Conservation (phyloP, 2,888 invertebrate species). For the Colostygia pectinataria region DNA sequence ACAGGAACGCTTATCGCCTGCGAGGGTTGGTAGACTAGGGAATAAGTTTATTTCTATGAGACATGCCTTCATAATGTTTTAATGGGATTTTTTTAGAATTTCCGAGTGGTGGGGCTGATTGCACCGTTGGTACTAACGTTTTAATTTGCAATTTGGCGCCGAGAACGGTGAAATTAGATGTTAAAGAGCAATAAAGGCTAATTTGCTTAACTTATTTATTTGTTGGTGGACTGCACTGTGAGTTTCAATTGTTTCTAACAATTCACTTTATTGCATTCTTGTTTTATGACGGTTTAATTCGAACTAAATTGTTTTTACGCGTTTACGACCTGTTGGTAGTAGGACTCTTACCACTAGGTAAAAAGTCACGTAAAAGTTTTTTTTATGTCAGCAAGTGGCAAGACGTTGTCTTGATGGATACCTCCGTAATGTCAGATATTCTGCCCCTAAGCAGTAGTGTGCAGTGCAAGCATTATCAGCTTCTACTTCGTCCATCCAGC, state of each 20-base stretch:
- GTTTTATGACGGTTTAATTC: background rate
- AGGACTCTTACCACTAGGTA: too few species aligned
- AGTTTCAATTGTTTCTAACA: slow-evolving; percentile 1
- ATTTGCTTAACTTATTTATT: slow-evolving; percentile 23
- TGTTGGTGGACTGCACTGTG: slow-evolving; percentile 7
- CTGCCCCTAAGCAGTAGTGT: too few species aligned
- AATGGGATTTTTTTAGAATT: slow-evolving; percentile 46
- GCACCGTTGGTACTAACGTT: slow-evolving; percentile 36
- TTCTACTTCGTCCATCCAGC: too few species aligned
- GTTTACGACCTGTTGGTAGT: too few species aligned
- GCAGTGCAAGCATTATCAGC: too few species aligned
- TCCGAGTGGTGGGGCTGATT: slow-evolving; percentile 39
- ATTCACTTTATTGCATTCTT: background rate
- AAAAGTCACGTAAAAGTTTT: too few species aligned
- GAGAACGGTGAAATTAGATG: slow-evolving; percentile 29
- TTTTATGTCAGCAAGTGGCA: too few species aligned
- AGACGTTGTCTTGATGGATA: too few species aligned
- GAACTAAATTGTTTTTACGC: too few species aligned
- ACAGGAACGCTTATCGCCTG: slow-evolving; percentile 14
- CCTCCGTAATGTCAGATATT: too few species aligned
- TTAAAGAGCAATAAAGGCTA: slow-evolving; percentile 19
- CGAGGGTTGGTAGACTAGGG: background rate
- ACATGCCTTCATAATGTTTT: slow-evolving; percentile 44
- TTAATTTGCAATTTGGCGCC: slow-evolving; percentile 32
- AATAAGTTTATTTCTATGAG: slow-evolving; percentile 23